These are phyloP conservation scores for Mormyrops attenuatus DNA, from an alignment of 2,797 vertebrate genomes.

Conservation along the genomic window DNA sequence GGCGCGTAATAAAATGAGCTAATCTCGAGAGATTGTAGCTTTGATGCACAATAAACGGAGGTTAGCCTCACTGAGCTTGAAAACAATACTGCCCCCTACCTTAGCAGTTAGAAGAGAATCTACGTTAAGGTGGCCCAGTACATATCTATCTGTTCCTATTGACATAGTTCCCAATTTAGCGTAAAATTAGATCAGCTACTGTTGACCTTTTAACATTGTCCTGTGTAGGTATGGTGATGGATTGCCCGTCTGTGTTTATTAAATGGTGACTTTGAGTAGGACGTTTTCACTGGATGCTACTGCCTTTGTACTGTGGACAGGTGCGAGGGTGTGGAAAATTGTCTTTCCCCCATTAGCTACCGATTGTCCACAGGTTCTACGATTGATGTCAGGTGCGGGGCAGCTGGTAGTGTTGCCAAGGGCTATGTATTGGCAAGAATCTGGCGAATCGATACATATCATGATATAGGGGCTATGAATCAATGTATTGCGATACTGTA, in stretches of 20 bases:
- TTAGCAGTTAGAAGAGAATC: slow-evolving; percentile 72
- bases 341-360: neutral
- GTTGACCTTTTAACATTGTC: slow-evolving; percentile 74
- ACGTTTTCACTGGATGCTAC: neutral
- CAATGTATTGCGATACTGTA: neutral
- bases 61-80: slow-evolving; percentile 72
- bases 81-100: slow-evolving; percentile 69
- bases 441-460: neutral
- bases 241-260: slow-evolving; percentile 77
- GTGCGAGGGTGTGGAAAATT: neutral
- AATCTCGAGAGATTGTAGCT: slow-evolving; percentile 57
- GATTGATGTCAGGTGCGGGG: neutral
- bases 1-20: slow-evolving; percentile 53
- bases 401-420: neutral
- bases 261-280: slow-evolving; percentile 55
- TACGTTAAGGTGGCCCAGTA: slow-evolving; percentile 71
- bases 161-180: slow-evolving; percentile 65
- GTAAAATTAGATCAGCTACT: slow-evolving; percentile 76
- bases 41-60: slow-evolving; percentile 67
- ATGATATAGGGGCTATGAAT: neutral
- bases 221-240: slow-evolving; percentile 67
- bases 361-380: neutral
- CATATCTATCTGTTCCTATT: slow-evolving; percentile 74
- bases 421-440: neutral
- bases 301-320: neutral